Base-by-base conservation (phyloP, 2,888 invertebrate species). In the Cheilosia scutellata region DNA sequence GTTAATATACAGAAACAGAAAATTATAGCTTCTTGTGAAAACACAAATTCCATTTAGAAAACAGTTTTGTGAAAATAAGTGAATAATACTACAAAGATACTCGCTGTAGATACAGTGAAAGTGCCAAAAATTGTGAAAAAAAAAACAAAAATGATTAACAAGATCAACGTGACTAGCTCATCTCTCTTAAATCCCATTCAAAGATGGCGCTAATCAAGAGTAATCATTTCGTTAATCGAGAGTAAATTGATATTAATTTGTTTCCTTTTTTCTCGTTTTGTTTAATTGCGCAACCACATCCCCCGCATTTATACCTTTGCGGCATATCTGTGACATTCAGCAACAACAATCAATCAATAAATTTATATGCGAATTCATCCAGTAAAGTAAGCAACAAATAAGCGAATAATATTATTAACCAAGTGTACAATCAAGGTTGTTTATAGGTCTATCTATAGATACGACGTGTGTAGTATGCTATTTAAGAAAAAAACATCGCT, bases 171-270 rank as follows among this genome's bases (percentile, higher is more conserved):
- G 86, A 86, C 86, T 57, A 60, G 71, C 42, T 80, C 74, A 84
- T 79, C 51, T 25, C 75, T 65, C 66, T 65, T 65, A 77, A 68
- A 71, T 53, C 72, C 72, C 62, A 47, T 49, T 72, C 72, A 82
- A 86, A 82, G 77, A 86, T 86, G 86, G 82, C 82, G 82, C 86
- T 86, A 86, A 86, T 86, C 82, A 82, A 82, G 82, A 72, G 76
- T 77, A 86, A 86, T 76, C 84, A 72, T 37, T 40, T 76, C 76
- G 72, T 76, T 86, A 80, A 75, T 86, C 76, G 68, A 80, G 60
- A 70, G 40, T 82, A 72, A 80, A 76, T 86, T 76, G 71, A 60
- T 86, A 68, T 66, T 82, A 86, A 72, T 76, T 68, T 11, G 55
- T 49, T 65, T 44, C 40, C 57, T 78, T 68, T 70, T 65, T 27